A percentile compares a stretch with the other conserved stretches of the same genome.
Conservation (phyloP, 2,797 vertebrate genomes). For the Pristis pectinata region DNA sequence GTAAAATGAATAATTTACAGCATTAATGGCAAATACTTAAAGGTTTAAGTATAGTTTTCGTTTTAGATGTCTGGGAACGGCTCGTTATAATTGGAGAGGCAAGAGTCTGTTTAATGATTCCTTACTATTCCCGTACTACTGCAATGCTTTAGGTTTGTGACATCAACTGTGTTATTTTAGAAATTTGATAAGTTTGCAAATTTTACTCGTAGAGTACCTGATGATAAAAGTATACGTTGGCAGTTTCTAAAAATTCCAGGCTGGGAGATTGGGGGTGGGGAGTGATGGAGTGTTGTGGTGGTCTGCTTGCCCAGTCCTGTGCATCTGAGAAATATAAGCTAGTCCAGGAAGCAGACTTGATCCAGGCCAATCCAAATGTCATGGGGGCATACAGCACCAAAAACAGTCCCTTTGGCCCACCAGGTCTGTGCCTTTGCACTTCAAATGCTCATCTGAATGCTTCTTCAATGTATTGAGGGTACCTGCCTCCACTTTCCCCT, state of each 20-base stretch:
- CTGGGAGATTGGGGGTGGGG: neutral
- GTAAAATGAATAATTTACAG: neutral
- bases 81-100: neutral
- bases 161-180: neutral
- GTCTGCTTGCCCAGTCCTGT: too few species aligned
- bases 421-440: too few species aligned
- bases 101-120: neutral
- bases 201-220: neutral
- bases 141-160: neutral
- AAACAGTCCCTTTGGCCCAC: too few species aligned
- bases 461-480: too few species aligned
- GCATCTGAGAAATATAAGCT: too few species aligned
- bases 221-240: too few species aligned
- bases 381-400: too few species aligned
- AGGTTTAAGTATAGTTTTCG: neutral
- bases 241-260: neutral
- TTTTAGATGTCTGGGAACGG: neutral
- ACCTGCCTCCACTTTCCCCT: too few species aligned
- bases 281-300: too few species aligned
- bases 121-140: neutral
- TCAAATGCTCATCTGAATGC: too few species aligned
- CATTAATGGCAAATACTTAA: neutral
- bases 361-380: too few species aligned
- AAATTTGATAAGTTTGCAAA: neutral
- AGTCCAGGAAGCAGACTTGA: too few species aligned